A percentile compares a stretch with the other conserved stretches of the same genome.
These are phyloP conservation scores for Drosophila littoralis DNA, from an alignment of 1,140 invertebrate species.

Conservation along the genomic window DNA sequence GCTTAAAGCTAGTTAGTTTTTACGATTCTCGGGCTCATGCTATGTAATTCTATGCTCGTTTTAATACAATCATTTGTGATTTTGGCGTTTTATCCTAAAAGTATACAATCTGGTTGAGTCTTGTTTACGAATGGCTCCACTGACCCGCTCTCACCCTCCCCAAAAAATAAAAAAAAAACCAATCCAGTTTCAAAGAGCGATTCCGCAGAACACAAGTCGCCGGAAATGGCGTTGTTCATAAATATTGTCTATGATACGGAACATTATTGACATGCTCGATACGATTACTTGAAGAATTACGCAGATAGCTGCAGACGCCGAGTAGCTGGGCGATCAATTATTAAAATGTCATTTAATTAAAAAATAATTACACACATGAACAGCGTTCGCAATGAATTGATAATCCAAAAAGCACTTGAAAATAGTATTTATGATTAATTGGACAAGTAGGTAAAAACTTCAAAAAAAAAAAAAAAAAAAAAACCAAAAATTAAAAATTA, in stretches of 20 bases:
- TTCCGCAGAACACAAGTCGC: neutral
- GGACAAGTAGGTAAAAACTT: neutral
- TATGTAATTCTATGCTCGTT: too few species aligned
- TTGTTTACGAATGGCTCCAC: too few species aligned
- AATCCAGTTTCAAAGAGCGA: neutral
- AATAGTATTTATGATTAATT: constrained; percentile 18
- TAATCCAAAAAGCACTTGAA: constrained; percentile 15
- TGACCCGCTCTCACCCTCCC: too few species aligned
- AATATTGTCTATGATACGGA: constrained; percentile 7
- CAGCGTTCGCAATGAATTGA: constrained; percentile 38
- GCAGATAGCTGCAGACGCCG: constrained; percentile 44
- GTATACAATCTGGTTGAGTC: constrained; percentile 1
- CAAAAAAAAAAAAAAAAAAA: constrained; percentile 7
- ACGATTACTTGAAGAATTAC: constrained; percentile 47
- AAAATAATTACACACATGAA: constrained; percentile 54
- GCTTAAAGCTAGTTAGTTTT: too few species aligned
- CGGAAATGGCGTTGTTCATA: constrained; percentile 29
- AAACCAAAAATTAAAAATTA: constrained; percentile 16
- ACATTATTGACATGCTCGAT: constrained; percentile 18
- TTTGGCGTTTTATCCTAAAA: neutral
- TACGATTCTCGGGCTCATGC: too few species aligned
- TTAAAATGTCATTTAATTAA: constrained; percentile 60
- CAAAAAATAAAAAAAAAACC: constrained; percentile 11
- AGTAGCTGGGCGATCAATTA: constrained; percentile 51
- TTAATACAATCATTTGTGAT: too few species aligned